These are phyloP conservation scores for Augiades crinisus DNA, from an alignment of 2,888 invertebrate genomes.

Conservation along the genomic window DNA sequence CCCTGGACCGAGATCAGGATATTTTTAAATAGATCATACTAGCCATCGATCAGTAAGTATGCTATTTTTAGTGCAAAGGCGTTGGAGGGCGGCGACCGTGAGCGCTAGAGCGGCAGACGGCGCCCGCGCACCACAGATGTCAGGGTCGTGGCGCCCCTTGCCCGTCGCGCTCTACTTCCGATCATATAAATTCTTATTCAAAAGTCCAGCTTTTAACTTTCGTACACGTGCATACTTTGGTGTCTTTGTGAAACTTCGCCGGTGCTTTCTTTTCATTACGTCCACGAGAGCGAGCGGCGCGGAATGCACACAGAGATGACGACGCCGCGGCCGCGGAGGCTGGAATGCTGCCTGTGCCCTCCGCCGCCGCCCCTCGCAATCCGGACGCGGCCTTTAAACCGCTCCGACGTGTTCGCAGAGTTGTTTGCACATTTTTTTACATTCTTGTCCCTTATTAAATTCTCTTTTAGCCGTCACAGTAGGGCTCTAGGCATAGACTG, in stretches of 20 bases:
- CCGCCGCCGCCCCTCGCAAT: constrained; percentile 71
- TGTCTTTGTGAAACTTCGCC: constrained; percentile 12
- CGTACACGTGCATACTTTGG: not conserved
- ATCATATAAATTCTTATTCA: constrained; percentile 3
- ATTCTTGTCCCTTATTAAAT: constrained; percentile 74
- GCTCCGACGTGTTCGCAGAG: constrained; percentile 78
- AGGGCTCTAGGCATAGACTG: constrained; percentile 32
- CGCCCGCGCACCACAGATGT: constrained; percentile 50
- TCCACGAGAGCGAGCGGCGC: constrained; percentile 23
- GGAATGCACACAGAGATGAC: constrained; percentile 62
- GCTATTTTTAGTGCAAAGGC: constrained; percentile 67
- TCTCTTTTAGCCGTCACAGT: constrained; percentile 44
- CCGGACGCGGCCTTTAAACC: constrained; percentile 80
- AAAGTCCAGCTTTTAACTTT: not conserved
- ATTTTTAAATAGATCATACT: constrained; percentile 14
- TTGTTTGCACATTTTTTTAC: constrained; percentile 80
- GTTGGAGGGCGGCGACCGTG: constrained; percentile 68
- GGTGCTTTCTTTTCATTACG: constrained; percentile 28
- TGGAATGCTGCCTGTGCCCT: constrained; percentile 71
- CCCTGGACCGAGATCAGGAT: constrained; percentile 13
- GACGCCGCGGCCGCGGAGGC: constrained; percentile 63
- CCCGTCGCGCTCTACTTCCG: constrained; percentile 43
- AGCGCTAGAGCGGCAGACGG: constrained; percentile 27
- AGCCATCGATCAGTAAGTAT: constrained; percentile 48
- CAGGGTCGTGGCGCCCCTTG: constrained; percentile 49